Evolutionary conservation across 2,797 vertebrate species (phyloP).

Genomic region (Rhynchonycteris naso): DNA sequence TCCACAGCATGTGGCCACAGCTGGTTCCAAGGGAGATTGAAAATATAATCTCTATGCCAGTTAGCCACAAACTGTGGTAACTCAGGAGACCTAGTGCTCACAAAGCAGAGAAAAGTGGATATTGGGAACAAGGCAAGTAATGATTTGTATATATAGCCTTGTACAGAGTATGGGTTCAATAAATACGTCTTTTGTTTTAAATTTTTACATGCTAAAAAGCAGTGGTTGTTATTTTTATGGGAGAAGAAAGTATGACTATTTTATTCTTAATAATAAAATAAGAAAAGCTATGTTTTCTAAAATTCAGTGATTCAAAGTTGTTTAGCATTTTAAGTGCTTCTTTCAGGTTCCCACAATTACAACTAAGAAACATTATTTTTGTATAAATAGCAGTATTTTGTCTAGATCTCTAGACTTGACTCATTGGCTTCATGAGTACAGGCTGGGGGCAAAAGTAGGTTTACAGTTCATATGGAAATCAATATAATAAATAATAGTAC

Average conservation of each 20-base stretch:
- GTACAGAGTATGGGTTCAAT: background rate
- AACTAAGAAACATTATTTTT: background rate
- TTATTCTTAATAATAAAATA: background rate
- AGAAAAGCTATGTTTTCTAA: background rate
- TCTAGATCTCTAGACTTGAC: background rate
- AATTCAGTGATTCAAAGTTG: background rate
- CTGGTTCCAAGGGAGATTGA: background rate
- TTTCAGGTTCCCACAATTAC: background rate
- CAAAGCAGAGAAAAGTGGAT: background rate
- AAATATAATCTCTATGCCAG: background rate
- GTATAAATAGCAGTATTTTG: background rate
- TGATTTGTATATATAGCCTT: background rate
- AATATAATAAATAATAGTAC: background rate
- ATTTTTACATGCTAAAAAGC: background rate
- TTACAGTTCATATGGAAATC: background rate
- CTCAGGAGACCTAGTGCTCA: background rate
- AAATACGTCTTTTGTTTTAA: background rate
- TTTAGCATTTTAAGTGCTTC: background rate
- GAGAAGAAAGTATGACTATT: background rate
- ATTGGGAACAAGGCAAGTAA: background rate
- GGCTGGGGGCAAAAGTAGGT: background rate
- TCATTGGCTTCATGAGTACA: slow-evolving; percentile 8
- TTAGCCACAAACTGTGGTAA: background rate
- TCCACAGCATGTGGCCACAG: background rate
- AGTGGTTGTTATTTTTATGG: background rate